Conservation (phyloP, 2,888 invertebrate genomes). For the Odiellus spinosus region DNA sequence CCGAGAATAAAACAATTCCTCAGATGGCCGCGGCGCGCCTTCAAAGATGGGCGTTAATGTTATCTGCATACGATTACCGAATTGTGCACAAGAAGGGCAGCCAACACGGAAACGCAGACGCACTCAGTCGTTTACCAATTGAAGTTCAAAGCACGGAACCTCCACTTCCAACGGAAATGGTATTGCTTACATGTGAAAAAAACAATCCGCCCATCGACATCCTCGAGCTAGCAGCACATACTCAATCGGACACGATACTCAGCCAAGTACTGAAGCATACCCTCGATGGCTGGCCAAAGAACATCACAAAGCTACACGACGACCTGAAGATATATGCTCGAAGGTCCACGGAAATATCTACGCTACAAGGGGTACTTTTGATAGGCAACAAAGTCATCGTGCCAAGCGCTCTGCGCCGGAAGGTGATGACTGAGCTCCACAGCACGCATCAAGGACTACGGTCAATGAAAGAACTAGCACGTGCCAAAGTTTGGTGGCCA, state of each 20-base stretch:
- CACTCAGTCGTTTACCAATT: slow-evolving; percentile 22
- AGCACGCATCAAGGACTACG: slow-evolving; percentile 22
- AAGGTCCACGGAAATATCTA: slow-evolving; percentile 11
- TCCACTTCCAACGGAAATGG: slow-evolving; percentile 1
- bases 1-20: slow-evolving; percentile 14
- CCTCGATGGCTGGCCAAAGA: background rate
- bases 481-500: background rate
- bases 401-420: slow-evolving; percentile 17
- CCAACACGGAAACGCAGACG: slow-evolving; percentile 25
- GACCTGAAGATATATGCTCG: no score
- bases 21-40: slow-evolving; percentile 23
- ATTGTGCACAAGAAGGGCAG: slow-evolving; percentile 22
- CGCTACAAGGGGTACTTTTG: slow-evolving; percentile 20
- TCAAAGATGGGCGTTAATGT: slow-evolving; percentile 22
- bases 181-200: slow-evolving; percentile 1
- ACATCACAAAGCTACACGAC: no score
- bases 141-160: background rate
- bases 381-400: slow-evolving; percentile 21
- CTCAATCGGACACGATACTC: background rate
- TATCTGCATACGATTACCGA: slow-evolving; percentile 26
- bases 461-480: slow-evolving; percentile 3
- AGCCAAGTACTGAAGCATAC: background rate
- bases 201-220: slow-evolving; percentile 3
- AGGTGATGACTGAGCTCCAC: slow-evolving; percentile 21
- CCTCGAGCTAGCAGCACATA: background rate